phyloP scores from a whole-genome alignment of 2,888 invertebrate species.

The Panzeria rudis region DNA sequence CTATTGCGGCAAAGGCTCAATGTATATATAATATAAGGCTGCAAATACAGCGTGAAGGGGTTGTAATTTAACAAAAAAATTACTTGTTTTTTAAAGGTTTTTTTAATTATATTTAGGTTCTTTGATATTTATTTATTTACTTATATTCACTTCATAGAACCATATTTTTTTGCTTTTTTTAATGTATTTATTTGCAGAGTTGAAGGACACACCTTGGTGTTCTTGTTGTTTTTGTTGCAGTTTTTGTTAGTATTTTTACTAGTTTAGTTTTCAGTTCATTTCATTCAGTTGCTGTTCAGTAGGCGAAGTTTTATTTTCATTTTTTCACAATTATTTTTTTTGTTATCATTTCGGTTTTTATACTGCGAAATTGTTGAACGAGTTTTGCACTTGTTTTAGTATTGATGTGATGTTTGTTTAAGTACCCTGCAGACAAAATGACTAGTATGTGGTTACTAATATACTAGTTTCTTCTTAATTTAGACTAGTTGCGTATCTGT shows the following conservation, averaged over 20 bases:
- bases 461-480: too few species aligned
- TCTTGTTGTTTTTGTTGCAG: slow-evolving; percentile 19
- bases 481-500: too few species aligned
- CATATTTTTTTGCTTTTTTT: not conserved
- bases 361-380: slow-evolving; percentile 15
- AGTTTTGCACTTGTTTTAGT: not conserved
- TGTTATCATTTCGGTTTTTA: slow-evolving; percentile 34
- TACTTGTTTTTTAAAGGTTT: not conserved
- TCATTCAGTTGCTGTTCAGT: slow-evolving; percentile 32
- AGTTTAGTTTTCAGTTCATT: slow-evolving; percentile 17
- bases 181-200: slow-evolving; percentile 48
- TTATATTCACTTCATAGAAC: slow-evolving; percentile 27
- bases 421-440: too few species aligned
- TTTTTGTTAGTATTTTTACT: slow-evolving; percentile 39
- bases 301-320: slow-evolving; percentile 14
- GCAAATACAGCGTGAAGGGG: not conserved
- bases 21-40: too few species aligned
- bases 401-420: slow-evolving; percentile 17
- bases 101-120: not conserved
- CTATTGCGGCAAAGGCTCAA: too few species aligned
- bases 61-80: slow-evolving; percentile 29
- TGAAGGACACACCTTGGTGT: slow-evolving; percentile 66
- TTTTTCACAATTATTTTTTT: too few species aligned
- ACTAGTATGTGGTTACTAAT: too few species aligned
- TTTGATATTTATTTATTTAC: slow-evolving; percentile 49